These are phyloP conservation scores for Coenonympha glycerion DNA, from an alignment of 2,888 invertebrate genomes.

Conservation along the genomic window DNA sequence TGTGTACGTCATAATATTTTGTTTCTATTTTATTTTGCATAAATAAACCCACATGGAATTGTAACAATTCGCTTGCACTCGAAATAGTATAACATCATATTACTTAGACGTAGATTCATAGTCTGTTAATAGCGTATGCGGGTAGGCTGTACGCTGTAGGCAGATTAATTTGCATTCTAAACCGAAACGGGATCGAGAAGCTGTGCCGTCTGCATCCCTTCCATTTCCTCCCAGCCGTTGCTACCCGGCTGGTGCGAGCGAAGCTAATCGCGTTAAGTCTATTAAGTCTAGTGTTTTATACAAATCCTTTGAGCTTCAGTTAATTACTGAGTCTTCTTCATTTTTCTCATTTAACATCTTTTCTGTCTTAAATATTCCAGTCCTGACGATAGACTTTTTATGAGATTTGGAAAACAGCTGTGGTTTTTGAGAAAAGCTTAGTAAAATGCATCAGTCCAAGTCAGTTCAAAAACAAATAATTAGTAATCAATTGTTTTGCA, in stretches of 20 bases:
- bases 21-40: too few species aligned
- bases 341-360: too few species aligned
- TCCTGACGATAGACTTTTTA: too few species aligned
- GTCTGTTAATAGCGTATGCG: neutral
- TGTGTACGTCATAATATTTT: too few species aligned
- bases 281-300: neutral
- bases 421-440: too few species aligned
- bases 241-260: neutral
- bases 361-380: too few species aligned
- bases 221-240: conserved; percentile 8
- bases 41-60: too few species aligned
- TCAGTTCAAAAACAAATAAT: too few species aligned
- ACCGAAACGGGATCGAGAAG: conserved; percentile 13
- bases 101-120: neutral
- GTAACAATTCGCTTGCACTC: too few species aligned
- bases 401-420: too few species aligned
- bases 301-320: neutral
- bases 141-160: conserved; percentile 28
- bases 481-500: too few species aligned
- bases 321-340: neutral
- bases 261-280: conserved; percentile 1
- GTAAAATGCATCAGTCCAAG: too few species aligned
- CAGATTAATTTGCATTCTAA: conserved; percentile 70
- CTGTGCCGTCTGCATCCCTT: conserved; percentile 2
- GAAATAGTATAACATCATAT: neutral